Evolutionary conservation across 2,113 vertebrate species (phyloP), one percentile per base, ranked within the genome.

Genomic region (Pachypanchax playfairii): DNA sequence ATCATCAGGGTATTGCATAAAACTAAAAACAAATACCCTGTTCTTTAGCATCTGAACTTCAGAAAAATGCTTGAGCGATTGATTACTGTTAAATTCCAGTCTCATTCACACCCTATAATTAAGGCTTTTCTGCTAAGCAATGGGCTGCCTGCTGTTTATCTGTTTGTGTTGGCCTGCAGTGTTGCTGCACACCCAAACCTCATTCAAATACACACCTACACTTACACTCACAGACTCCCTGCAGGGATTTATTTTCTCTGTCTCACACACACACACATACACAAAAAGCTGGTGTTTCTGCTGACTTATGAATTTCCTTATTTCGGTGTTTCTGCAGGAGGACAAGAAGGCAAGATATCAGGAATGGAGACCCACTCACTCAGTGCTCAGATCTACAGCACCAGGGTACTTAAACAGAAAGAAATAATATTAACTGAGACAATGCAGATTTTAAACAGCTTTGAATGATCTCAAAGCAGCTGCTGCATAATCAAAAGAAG

Each of bases 301-400:
- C 29, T 73, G 62, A 82, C 44, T 70, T 48, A 70, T 67, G 13
- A 67, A 15, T 4, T 48, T 79, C 50, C 73, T 55, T 14, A 13
- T 75, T 15, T 79, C 49, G 80, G 46, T 88, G 44, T 67, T 70
- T 68, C 57, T 90, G 60, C 86, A 98, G 97, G 79, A 94, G 97
- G 58, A 98, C 96, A 20, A 94, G 97, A 75, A 85, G 97, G 39
- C 97, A 99, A 82, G 97, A 99, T 68, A 97, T 99, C 87, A 91
- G 96, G 75, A 98, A 99, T 1, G 97, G 97, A 80, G 97, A 99
- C 73, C 97, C 97, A 0, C 89, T 99, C 43, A 98, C 96, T 25
- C 97, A 99, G 56, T 99, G 97, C 70, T 97, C 96, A 5, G 97
- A 99, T 73, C 90, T 98, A 62, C 96, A 98, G 54, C 95, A 96